Percentiles rank a stretch among this genome's conserved stretches.
Evolutionary conservation across 1,140 invertebrate genomes (phyloP).

Genomic region (Cotesia glomerata): DNA sequence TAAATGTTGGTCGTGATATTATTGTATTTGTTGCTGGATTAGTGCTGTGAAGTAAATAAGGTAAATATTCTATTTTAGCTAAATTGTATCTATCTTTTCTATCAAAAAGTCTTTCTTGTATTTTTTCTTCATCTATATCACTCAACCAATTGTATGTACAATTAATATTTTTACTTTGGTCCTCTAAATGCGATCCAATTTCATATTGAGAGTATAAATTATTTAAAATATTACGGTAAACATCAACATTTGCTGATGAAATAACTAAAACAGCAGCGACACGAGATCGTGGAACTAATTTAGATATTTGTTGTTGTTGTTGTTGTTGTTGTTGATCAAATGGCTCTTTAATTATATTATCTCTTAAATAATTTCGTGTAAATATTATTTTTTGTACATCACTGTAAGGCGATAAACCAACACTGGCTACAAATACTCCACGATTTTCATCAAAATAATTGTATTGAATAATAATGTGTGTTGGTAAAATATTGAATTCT

Average conservation of each 20-base stretch:
- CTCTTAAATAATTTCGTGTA: constrained; percentile 85
- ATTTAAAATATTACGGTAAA: constrained; percentile 91
- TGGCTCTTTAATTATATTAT: constrained; percentile 88
- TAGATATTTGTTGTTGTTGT: constrained; percentile 59
- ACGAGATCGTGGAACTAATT: constrained; percentile 82
- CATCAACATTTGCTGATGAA: constrained; percentile 86
- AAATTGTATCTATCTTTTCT: constrained; percentile 91
- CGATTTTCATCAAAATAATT: constrained; percentile 89
- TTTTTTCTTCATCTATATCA: constrained; percentile 74
- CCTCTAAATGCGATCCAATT: constrained; percentile 92
- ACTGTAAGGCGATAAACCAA: constrained; percentile 88
- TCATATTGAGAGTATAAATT: constrained; percentile 92
- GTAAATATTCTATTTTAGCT: constrained; percentile 85
- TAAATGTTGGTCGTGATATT: constrained; percentile 73
- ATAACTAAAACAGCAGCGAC: constrained; percentile 90
- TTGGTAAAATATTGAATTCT: constrained; percentile 74
- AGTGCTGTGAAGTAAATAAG: constrained; percentile 83
- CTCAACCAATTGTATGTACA: constrained; percentile 95
- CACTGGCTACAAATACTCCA: constrained; percentile 85
- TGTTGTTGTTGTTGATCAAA: constrained; percentile 72
- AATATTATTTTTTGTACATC: constrained; percentile 81
- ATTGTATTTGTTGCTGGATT: constrained; percentile 83
- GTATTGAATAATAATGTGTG: constrained; percentile 79
- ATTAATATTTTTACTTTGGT: constrained; percentile 93
- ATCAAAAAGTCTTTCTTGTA: constrained; percentile 85